These are phyloP conservation scores for Chouioia cunea DNA, from an alignment of 2,888 invertebrate species.

Conservation along the genomic window DNA sequence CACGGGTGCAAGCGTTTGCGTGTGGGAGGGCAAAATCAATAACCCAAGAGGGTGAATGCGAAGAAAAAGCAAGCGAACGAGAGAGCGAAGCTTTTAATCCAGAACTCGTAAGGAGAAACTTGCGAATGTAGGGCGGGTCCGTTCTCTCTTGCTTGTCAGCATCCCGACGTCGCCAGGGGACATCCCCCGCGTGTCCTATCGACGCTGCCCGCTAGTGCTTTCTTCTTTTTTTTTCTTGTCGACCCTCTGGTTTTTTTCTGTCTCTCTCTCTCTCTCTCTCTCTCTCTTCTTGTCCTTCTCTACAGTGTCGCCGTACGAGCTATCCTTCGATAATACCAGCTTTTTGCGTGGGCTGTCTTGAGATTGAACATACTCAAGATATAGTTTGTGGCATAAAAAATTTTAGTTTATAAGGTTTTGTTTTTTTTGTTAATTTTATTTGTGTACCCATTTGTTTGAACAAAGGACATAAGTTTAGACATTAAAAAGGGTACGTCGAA, in stretches of 20 bases:
- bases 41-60: slow-evolving; percentile 37
- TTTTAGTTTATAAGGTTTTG: too few species aligned
- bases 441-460: too few species aligned
- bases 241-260: slow-evolving; percentile 38
- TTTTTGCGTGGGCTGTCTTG: too few species aligned
- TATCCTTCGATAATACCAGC: slow-evolving; percentile 9
- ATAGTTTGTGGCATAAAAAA: too few species aligned
- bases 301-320: neutral
- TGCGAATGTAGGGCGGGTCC: slow-evolving; percentile 50
- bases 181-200: slow-evolving; percentile 39
- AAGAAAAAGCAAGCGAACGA: slow-evolving; percentile 35
- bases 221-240: slow-evolving; percentile 32
- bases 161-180: slow-evolving; percentile 62
- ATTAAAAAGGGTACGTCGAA: neutral
- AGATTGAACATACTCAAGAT: too few species aligned
- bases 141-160: slow-evolving; percentile 53
- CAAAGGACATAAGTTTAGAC: too few species aligned
- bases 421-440: too few species aligned
- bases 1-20: neutral
- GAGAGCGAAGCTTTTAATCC: slow-evolving; percentile 56
- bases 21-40: slow-evolving; percentile 48
- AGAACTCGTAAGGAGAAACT: slow-evolving; percentile 55
- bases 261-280: slow-evolving; percentile 44
- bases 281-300: slow-evolving; percentile 21
- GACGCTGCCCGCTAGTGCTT: slow-evolving; percentile 48